Evolutionary conservation across 53 echinoderm and acorn worm genomes (phyloP), one percentile per base, ranked within the genome.

Genomic region (Hippasteria phrygiana): DNA sequence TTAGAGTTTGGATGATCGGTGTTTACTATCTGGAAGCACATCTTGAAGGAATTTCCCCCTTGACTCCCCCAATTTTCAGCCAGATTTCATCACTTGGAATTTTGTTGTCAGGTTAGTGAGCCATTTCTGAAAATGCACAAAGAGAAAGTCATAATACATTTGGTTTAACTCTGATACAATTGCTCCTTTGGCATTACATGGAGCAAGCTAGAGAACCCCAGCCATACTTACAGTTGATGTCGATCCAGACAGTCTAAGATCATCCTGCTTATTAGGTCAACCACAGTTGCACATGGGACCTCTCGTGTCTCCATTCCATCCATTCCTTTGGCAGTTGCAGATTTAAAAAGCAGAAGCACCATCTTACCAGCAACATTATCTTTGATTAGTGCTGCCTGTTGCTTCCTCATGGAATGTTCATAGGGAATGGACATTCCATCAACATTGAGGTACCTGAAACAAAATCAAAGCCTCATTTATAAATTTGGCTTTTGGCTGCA

Each of bases 31-130:
- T 77, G 77, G 54, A 53, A 77, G 51, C 54, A 34, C 77, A 77
- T 77, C 51, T 77, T 77, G 18, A 77, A 77, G 10, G 77, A 77
- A 38, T 77, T 77, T 54, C 76, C 47, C 51, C 48, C 51, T 75
- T 75, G 22, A 28, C 48, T 17, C 78, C 78, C 32, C 78, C 78
- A 13, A 78, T 53, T 55, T 78, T 78, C 4, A 78, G 14, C 78
- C 78, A 78, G 37, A 78, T 78, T n/a, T 78, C 78, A 78, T 78
- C 54, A 12, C 55, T 53, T 24, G 78, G 78, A 78, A 78, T 78
- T 1, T 55, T 51, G 54, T 53, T 78, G 38, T 36, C 78, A 78
- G 28, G 77, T 77, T 18, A 77, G 55, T 67, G 69, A 67, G 22
- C 69, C 69, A 67, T 67, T 67, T 67, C 69, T 67, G 36, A 7